Base-by-base conservation (phyloP, 1,140 invertebrate species). In the Leguminivora glycinivorella region DNA sequence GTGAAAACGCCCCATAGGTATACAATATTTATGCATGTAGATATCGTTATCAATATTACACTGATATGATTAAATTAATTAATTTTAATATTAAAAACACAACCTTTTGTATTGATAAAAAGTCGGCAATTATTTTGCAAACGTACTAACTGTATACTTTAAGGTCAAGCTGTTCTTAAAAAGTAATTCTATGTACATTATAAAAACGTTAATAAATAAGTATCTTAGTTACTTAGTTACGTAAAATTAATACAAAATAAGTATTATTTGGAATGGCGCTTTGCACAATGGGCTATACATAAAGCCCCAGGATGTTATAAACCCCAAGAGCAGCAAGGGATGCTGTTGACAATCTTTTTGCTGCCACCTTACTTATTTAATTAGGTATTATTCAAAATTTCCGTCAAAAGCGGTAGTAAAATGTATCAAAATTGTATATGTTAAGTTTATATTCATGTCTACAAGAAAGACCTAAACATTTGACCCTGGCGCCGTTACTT, bases 161-260 rank as follows among this genome's bases (percentile, higher is more conserved):
- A 2, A 52, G 7, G 47, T 19, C 5, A 10, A 22, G n/a, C 47
- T 52, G 7, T 22, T 52, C 47, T 52, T 52, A 52, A 52, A 22
- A 52, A 52, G 9, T 52, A 52, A 52, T 22, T 22, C 19, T 52
- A 52, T 52, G 17, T 52, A 52, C 47, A 52, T 52, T 52, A 52
- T 63, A 29, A 25, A 56, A 60, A 29, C 26, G 58, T 63, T 63
- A 63, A 63, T 63, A 63, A 63, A 63, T 63, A 63, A 26, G 5
- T 60, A 60, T n/a, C n/a, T n/a, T n/a, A 63, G n/a, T 63, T 29
- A 26, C 25, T 31, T n/a, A 63, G 26, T 63, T 63, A 63, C 58
- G 58, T 34, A 31, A 63, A 19, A 63, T 31, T 63, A 63, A n/a
- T 63, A 63, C 4, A 34, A 63, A 63, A 63, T 63, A 14, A 19